Base-by-base conservation (phyloP, 2,888 invertebrate species). In the Synergus itoensis region DNA sequence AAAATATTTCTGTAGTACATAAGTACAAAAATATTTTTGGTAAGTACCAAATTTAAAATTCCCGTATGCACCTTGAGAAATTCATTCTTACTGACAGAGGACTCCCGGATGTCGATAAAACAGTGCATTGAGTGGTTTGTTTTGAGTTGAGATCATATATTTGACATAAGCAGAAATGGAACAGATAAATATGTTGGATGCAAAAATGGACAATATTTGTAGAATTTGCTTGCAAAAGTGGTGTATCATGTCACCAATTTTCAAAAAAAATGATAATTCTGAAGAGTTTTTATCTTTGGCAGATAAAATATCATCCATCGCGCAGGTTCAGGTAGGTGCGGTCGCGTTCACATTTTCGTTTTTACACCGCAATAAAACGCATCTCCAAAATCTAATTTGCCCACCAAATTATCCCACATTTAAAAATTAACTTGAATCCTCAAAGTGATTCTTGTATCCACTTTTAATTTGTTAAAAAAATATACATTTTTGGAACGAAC, bases 271-370 rank as follows among this genome's bases (percentile, higher is more conserved):
- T 7, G 77, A 65, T 73, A 80, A 80, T 57, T 78, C 69, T 45
- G 82, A 83, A 36, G 75, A 77, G 18, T 69, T 78, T 75, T 73
- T 79, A 43, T 60, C 80, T 60, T 79, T 89, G 45, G 87, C 85
- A 16, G 83, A 87, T 45, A 86, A 84, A 82, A 88, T 90, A 80
- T 84, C 85, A 73, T 87, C 87, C 14, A 86, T 90, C 41, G 88
- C 90, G 48, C 84, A 85, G 67, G 86, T 90, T 75, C 85, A 90
- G 87, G 90, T 90, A 81, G 81, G 87, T 84, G 81, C 28, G 84
- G 83, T 82, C 79, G 81, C 84, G 82, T 85, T 84, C 82, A 78
- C 79, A 64, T 78, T 81, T 78, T 76, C 80, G 8, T 16, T 16
- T 28, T 76, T 77, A 16, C 12, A 5, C 14, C 8, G n/a, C 14